These are phyloP conservation scores for Piprites chloris DNA, from an alignment of 2,113 vertebrate genomes.

Conservation along the genomic window DNA sequence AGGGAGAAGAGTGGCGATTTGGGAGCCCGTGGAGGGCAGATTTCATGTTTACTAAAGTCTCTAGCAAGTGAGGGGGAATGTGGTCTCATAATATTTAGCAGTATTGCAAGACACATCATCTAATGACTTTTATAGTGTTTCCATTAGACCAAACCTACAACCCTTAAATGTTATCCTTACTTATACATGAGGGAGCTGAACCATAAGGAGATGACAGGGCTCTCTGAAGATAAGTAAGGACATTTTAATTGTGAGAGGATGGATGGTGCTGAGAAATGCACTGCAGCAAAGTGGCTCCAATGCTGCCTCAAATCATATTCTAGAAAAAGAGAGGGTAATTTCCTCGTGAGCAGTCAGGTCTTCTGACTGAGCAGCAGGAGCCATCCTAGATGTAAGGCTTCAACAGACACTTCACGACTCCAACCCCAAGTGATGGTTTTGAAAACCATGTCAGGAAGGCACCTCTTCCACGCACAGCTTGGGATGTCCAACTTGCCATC, in stretches of 20 bases:
- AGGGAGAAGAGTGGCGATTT: neutral
- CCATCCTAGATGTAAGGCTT: neutral
- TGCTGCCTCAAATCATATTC: neutral
- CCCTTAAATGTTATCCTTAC: neutral
- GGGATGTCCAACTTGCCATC: neutral
- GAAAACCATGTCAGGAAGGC: neutral
- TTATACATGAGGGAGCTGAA: neutral
- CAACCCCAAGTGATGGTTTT: neutral
- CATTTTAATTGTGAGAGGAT: neutral
- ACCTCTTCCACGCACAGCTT: neutral
- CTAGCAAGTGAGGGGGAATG: neutral
- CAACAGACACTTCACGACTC: neutral
- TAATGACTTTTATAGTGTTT: neutral
- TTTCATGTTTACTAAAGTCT: neutral
- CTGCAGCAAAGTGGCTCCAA: neutral
- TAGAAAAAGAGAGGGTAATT: neutral
- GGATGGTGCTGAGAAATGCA: neutral
- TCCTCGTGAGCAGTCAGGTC: neutral
- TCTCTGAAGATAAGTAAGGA: neutral
- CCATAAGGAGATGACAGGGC: neutral
- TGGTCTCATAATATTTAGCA: neutral
- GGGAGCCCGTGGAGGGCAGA: neutral
- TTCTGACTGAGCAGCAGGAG: neutral
- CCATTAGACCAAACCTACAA: neutral
- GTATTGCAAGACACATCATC: neutral